A percentile compares a stretch with the other conserved stretches of the same genome.
These are phyloP conservation scores for Lottia gigantea DNA, from an alignment of 2,888 invertebrate genomes.

Conservation along the genomic window DNA sequence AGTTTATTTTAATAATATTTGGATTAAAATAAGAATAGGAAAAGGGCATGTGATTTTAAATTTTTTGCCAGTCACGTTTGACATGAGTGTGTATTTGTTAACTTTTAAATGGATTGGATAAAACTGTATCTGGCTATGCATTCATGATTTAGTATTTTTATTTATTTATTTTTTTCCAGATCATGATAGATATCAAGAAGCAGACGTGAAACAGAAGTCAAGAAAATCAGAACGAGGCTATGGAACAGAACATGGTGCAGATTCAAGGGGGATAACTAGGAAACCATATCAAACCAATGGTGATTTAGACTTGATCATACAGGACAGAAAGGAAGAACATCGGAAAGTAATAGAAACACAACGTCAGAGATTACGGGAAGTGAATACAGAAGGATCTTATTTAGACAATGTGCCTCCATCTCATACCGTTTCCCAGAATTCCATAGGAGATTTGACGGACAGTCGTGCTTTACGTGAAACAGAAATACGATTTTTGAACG, in stretches of 20 bases:
- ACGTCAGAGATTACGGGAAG: constrained; percentile 35
- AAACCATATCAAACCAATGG: not conserved
- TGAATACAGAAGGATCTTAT: constrained; percentile 41
- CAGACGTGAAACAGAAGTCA: not conserved
- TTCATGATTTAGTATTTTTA: no score
- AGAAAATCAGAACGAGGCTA: not conserved
- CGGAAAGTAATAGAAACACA: constrained; percentile 36
- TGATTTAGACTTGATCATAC: not conserved
- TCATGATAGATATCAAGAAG: not conserved
- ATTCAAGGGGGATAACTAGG: not conserved
- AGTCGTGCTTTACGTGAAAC: constrained; percentile 54
- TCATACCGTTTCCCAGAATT: constrained; percentile 9
- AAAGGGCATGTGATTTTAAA: no score
- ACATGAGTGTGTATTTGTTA: no score
- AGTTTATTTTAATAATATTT: no score
- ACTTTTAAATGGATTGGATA: no score
- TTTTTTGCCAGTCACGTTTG: no score
- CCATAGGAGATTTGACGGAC: constrained; percentile 48
- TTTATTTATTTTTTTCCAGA: not conserved
- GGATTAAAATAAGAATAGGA: no score
- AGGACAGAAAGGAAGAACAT: not conserved
- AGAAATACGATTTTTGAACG: constrained; percentile 55
- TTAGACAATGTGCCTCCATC: constrained; percentile 30
- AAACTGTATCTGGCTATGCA: no score
- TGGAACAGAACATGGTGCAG: not conserved